Percentiles rank a stretch among this genome's conserved stretches.
phyloP scores from a whole-genome alignment of 2,888 invertebrate genomes.

The Clanis bilineata region DNA sequence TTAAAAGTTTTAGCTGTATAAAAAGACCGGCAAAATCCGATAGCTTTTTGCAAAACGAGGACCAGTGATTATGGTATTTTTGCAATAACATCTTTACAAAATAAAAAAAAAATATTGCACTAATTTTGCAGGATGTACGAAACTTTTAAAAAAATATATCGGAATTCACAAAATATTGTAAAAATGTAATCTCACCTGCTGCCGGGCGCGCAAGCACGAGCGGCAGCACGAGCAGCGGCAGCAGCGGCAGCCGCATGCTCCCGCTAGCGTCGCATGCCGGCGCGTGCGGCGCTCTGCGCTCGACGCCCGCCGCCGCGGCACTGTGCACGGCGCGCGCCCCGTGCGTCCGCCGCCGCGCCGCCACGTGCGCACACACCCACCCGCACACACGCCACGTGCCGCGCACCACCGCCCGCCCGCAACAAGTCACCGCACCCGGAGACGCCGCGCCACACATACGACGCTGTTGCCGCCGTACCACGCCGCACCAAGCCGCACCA shows the following conservation, averaged over 20 bases:
- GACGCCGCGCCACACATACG: slow-evolving; percentile 48
- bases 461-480: slow-evolving; percentile 36
- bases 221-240: slow-evolving; percentile 77
- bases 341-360: slow-evolving; percentile 37
- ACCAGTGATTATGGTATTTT: neutral
- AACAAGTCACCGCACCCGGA: slow-evolving; percentile 40
- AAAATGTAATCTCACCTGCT: slow-evolving; percentile 58
- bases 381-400: slow-evolving; percentile 40
- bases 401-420: slow-evolving; percentile 40
- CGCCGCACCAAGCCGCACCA: no score
- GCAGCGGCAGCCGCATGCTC: slow-evolving; percentile 78
- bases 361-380: slow-evolving; percentile 46
- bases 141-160: neutral
- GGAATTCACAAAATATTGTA: slow-evolving; percentile 13
- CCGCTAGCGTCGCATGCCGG: slow-evolving; percentile 72
- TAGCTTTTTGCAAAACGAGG: neutral
- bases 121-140: slow-evolving; percentile 4
- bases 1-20: slow-evolving; percentile 8
- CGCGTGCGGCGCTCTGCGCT: slow-evolving; percentile 61
- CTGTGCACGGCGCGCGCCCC: slow-evolving; percentile 34
- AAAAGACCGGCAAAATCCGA: slow-evolving; percentile 15
- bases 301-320: slow-evolving; percentile 55
- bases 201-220: slow-evolving; percentile 76
- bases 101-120: slow-evolving; percentile 24
- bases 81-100: slow-evolving; percentile 29